These are phyloP conservation scores for Melitaea cinxia DNA, from an alignment of 1,140 invertebrate genomes.

Conservation along the genomic window DNA sequence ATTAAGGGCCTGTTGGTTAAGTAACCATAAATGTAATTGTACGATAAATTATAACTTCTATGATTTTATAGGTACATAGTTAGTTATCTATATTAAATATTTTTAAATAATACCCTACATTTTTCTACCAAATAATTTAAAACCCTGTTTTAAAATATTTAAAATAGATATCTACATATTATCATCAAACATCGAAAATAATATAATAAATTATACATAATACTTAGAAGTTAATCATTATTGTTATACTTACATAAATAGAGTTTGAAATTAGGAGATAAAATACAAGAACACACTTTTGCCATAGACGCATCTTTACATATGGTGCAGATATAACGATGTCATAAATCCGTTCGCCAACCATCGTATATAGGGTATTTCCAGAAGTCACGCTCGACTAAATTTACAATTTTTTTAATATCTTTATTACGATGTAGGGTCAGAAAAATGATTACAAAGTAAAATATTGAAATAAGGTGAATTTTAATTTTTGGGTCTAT, in stretches of 20 bases:
- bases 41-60: too few species aligned
- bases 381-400: constrained; percentile 20
- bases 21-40: background rate
- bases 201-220: background rate
- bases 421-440: constrained; percentile 3
- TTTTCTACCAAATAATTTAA: too few species aligned
- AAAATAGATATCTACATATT: background rate
- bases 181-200: background rate
- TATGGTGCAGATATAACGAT: background rate
- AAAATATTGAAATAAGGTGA: background rate
- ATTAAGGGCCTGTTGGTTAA: constrained; percentile 58
- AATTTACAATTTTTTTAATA: constrained; percentile 12
- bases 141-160: too few species aligned
- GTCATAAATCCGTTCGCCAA: background rate
- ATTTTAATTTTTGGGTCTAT: too few species aligned
- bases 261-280: constrained; percentile 39
- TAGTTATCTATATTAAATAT: too few species aligned
- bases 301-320: constrained; percentile 17
- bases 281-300: constrained; percentile 30
- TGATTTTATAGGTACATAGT: too few species aligned
- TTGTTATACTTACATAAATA: constrained; percentile 53
- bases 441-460: constrained; percentile 1
- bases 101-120: too few species aligned
- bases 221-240: too few species aligned
- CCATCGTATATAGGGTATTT: background rate